phyloP scores from a whole-genome alignment of 2,888 invertebrate genomes.

The Brachynemurus nebulosus region DNA sequence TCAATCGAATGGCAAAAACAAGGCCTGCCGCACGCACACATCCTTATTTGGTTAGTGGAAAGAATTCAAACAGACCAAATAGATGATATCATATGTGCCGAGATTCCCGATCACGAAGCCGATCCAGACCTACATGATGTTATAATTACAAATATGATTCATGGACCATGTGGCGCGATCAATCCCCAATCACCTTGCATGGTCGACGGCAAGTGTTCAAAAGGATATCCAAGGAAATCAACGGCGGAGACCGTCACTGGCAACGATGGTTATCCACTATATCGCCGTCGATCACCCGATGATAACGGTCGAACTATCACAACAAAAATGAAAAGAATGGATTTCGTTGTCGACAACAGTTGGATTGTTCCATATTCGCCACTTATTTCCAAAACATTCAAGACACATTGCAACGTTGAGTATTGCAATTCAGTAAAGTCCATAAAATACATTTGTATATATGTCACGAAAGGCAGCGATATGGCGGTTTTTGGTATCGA shows the following conservation, averaged over 20 bases:
- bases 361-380: conserved; percentile 21
- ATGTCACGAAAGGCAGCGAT: conserved; percentile 20
- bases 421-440: conserved; percentile 18
- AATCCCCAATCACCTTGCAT: conserved; percentile 27
- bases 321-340: conserved; percentile 19
- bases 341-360: conserved; percentile 10
- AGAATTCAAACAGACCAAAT: conserved; percentile 9
- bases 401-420: conserved; percentile 20
- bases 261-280: conserved; percentile 24
- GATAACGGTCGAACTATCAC: conserved; percentile 19
- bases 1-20: conserved; percentile 8
- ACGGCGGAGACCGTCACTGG: conserved; percentile 21
- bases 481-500: conserved; percentile 15
- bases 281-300: conserved; percentile 17
- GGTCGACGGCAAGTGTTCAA: conserved; percentile 25
- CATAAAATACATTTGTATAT: conserved; percentile 28
- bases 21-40: conserved; percentile 17
- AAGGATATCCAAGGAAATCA: conserved; percentile 15
- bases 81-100: conserved; percentile 13
- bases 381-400: conserved; percentile 17
- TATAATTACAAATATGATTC: conserved; percentile 21
- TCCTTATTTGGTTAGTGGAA: conserved; percentile 16
- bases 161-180: conserved; percentile 24
- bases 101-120: conserved; percentile 12
- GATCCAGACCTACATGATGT: conserved; percentile 14